phyloP scores from a whole-genome alignment of 2,797 vertebrate species.

The Lithobates pipiens region DNA sequence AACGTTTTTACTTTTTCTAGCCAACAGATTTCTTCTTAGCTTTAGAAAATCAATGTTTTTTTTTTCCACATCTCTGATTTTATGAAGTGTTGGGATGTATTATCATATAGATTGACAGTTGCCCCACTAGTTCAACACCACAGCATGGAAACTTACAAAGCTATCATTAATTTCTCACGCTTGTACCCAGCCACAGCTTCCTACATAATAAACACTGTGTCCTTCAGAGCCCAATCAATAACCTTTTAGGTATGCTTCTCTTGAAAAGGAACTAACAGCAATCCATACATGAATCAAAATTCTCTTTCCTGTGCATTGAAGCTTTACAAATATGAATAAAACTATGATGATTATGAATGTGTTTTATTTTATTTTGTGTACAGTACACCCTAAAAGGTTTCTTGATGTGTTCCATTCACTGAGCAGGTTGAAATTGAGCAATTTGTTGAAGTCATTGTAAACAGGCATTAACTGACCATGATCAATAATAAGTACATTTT shows the following conservation, averaged over 20 bases:
- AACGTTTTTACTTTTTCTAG: constrained; percentile 69
- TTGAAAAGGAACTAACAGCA: constrained; percentile 71
- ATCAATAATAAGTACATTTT: constrained; percentile 54
- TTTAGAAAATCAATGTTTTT: constrained; percentile 76
- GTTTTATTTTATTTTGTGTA: constrained; percentile 15
- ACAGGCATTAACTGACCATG: constrained; percentile 36
- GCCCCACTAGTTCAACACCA: constrained; percentile 74
- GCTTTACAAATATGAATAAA: constrained; percentile 63
- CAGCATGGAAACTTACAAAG: constrained; percentile 74
- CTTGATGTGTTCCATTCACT: constrained; percentile 23
- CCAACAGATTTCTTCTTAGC: constrained; percentile 69
- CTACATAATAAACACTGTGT: constrained; percentile 74
- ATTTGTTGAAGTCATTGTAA: constrained; percentile 38
- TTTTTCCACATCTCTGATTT: constrained; percentile 76
- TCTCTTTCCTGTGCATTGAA: constrained; percentile 61
- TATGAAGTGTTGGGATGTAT: constrained; percentile 80
- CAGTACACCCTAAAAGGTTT: constrained; percentile 26
- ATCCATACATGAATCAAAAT: constrained; percentile 69
- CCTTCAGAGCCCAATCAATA: constrained; percentile 79
- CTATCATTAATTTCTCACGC: constrained; percentile 79
- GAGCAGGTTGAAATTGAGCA: constrained; percentile 34
- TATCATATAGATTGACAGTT: constrained; percentile 83
- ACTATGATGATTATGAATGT: constrained; percentile 29
- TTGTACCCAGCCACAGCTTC: constrained; percentile 72
- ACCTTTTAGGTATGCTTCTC: constrained; percentile 72